Evolutionary conservation across 2,797 vertebrate genomes (phyloP), one percentile per base, ranked within the genome.

Genomic region (Halcyon badia): DNA sequence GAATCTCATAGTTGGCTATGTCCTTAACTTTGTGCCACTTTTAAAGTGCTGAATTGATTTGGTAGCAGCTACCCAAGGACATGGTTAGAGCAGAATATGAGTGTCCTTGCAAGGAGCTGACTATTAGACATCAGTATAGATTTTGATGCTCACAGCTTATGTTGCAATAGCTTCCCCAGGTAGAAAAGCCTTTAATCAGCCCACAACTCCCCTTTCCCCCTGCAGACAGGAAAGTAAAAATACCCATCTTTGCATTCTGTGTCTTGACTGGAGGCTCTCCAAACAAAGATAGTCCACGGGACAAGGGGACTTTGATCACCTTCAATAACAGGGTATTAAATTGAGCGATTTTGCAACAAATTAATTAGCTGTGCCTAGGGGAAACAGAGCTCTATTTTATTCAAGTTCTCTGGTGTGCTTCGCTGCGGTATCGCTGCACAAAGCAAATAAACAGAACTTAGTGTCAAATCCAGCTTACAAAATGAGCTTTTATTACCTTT

Each of bases 371-470:
- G 44, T 61, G 83, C 88, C 60, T 56, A 46, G 49, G 68, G 81
- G 81, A 79, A 79, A 8, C 30, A 3, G 46, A 87, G 26, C 31
- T 72, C 44, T 46, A 7, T 82, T 87, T 89, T 90, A 52, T 80
- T 93, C 51, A 51, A 7, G 54, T 75, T 71, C 54, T 58, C 28
- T 65, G 16, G 48, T 39, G 37, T n/a, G 76, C 90, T 84, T 83
- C 33, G 0, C 83, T n/a, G 56, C 31, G 26, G 69, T 89, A 71
- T 69, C 54, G 7, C 82, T 19, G 64, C 75, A 85, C 64, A 94
- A 82, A 92, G 78, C 90, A 96, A 96, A 95, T 91, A 95, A 96
- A 96, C 56, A 96, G 60, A 85, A 54, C 48, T 96, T 84, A 80
- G 78, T 77, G 91, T 96, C 93, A 96, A 93, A 94, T 88, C 48